Conservation (phyloP, 2,113 vertebrate species). For the Elephantulus edwardii region DNA sequence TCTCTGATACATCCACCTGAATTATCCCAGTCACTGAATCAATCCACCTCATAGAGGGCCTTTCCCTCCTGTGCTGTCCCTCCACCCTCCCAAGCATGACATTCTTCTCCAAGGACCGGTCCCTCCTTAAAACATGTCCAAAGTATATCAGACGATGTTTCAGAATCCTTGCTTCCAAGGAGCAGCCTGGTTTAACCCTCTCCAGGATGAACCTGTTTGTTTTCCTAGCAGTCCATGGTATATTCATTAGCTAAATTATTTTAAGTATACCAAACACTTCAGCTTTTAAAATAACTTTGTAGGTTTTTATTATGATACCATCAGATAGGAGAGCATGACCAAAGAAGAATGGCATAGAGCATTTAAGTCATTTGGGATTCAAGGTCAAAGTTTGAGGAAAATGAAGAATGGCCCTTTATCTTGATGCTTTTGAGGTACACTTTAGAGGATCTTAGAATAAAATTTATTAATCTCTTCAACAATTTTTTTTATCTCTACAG, state of each 20-base stretch:
- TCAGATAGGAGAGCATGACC: not conserved
- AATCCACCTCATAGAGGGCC: too few relatives aligned
- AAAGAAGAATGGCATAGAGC: not conserved
- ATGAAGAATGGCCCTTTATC: not conserved
- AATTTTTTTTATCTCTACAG: not conserved
- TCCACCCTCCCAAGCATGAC: too few relatives aligned
- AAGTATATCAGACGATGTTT: too few relatives aligned
- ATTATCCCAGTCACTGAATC: too few relatives aligned
- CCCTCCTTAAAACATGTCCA: too few relatives aligned
- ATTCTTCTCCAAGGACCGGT: too few relatives aligned
- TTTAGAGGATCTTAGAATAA: not conserved
- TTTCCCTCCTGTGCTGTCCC: too few relatives aligned
- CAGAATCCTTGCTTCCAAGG: too few relatives aligned
- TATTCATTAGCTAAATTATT: not conserved
- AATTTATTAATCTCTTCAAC: not conserved
- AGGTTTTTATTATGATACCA: not conserved
- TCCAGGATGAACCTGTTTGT: too few relatives aligned
- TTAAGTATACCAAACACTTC: not conserved
- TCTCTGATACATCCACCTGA: too few relatives aligned
- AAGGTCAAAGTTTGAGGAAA: not conserved
- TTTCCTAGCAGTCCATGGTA: too few relatives aligned
- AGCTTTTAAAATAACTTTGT: not conserved
- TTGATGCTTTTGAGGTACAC: not conserved
- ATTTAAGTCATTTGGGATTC: not conserved
- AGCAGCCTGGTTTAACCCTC: too few relatives aligned